Evolutionary conservation across 2,888 invertebrate genomes (phyloP).

Genomic region (Rosalia funebris): DNA sequence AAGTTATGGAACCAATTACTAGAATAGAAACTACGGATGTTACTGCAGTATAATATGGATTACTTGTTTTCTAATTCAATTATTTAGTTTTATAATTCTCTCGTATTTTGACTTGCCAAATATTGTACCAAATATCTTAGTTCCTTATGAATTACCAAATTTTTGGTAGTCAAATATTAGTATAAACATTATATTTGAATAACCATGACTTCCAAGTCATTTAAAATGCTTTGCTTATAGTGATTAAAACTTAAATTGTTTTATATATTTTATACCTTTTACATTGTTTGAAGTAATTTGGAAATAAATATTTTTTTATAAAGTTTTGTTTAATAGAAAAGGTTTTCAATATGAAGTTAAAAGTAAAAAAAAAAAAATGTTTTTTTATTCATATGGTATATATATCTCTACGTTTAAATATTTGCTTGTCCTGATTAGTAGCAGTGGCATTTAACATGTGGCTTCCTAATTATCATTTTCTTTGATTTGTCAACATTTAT

Average conservation of each 20-base stretch:
- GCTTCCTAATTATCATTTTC: background rate
- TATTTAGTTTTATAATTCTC: constrained; percentile 4
- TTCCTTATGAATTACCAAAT: constrained; percentile 23
- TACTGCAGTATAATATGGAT: constrained; percentile 61
- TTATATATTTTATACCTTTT: constrained; percentile 25
- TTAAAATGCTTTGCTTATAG: constrained; percentile 10
- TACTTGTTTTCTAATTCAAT: constrained; percentile 4
- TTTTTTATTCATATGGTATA: no score
- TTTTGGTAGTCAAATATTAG: constrained; percentile 12
- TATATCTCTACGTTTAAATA: no score
- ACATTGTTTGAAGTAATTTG: no score
- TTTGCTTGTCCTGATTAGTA: no score
- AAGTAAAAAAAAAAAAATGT: no score
- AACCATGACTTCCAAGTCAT: constrained; percentile 13
- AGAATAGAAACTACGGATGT: constrained; percentile 67
- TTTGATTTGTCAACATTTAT: constrained; percentile 6
- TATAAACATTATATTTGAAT: background rate
- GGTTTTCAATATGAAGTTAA: background rate
- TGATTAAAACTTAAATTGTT: constrained; percentile 13
- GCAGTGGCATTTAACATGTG: background rate
- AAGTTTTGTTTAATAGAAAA: background rate
- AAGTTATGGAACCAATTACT: constrained; percentile 67
- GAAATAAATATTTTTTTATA: constrained; percentile 23
- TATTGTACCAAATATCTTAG: constrained; percentile 27
- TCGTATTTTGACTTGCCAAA: constrained; percentile 24